Percentiles rank a stretch among this genome's conserved stretches.
phyloP scores from a whole-genome alignment of 2,888 invertebrate species.

The Copidosoma aretas region DNA sequence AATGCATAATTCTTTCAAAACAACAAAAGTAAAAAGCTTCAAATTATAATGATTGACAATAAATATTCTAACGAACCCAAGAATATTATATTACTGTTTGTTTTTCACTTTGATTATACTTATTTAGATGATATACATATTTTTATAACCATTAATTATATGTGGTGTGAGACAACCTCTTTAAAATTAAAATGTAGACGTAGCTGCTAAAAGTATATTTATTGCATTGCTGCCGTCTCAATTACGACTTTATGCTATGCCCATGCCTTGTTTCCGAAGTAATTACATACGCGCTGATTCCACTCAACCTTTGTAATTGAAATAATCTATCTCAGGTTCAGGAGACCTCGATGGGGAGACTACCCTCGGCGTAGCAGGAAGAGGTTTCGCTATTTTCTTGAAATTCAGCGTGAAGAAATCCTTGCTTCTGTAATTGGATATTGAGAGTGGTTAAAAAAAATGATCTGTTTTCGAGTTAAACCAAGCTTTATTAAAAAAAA shows the following conservation, averaged over 20 bases:
- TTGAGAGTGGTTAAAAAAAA: background rate
- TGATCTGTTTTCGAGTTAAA: background rate
- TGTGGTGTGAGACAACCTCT: slow-evolving; percentile 21
- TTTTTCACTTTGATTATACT: slow-evolving; percentile 12
- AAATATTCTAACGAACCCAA: slow-evolving; percentile 5
- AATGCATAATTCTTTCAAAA: slow-evolving; percentile 4
- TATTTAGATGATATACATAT: slow-evolving; percentile 15
- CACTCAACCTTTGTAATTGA: slow-evolving; percentile 51
- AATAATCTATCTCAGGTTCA: slow-evolving; percentile 59
- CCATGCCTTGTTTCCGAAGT: slow-evolving; percentile 7
- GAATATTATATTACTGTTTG: slow-evolving; percentile 8
- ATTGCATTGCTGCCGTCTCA: background rate
- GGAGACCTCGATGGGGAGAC: slow-evolving; percentile 48
- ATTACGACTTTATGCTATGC: slow-evolving; percentile 20
- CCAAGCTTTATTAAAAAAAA: background rate
- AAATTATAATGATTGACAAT: background rate
- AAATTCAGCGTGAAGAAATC: slow-evolving; percentile 54
- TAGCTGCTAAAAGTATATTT: slow-evolving; percentile 13
- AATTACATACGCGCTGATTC: slow-evolving; percentile 11
- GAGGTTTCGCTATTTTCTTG: slow-evolving; percentile 50
- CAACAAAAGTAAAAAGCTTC: background rate
- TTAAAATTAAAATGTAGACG: slow-evolving; percentile 23
- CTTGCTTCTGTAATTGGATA: slow-evolving; percentile 49
- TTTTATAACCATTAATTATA: slow-evolving; percentile 12
- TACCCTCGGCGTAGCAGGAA: slow-evolving; percentile 34